Conservation (phyloP, 1,140 invertebrate species). For the Eufriesea mexicana region DNA sequence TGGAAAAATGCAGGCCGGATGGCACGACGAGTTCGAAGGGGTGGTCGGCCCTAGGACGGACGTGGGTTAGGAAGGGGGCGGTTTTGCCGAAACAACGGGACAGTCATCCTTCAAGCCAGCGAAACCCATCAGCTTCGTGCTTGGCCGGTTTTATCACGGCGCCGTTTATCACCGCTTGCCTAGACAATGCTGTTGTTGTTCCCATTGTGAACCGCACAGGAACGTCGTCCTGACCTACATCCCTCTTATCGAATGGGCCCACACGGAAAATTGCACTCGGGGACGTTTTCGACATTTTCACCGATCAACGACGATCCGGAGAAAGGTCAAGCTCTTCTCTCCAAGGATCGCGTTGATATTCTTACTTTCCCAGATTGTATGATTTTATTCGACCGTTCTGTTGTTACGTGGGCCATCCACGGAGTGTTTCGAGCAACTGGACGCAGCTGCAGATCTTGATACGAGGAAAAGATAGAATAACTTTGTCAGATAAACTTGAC, state of each 20-base stretch:
- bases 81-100: slow-evolving; percentile 66
- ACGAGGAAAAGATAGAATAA: no score
- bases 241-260: slow-evolving; percentile 33
- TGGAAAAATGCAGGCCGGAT: slow-evolving; percentile 64
- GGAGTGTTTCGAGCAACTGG: no score
- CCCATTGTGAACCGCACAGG: slow-evolving; percentile 59
- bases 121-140: slow-evolving; percentile 66
- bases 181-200: slow-evolving; percentile 71
- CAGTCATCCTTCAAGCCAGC: slow-evolving; percentile 71
- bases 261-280: slow-evolving; percentile 40
- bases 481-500: no score
- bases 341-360: background rate
- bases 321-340: slow-evolving; percentile 33
- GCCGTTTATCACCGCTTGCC: slow-evolving; percentile 75
- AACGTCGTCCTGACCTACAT: slow-evolving; percentile 65
- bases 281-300: slow-evolving; percentile 41
- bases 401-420: background rate
- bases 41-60: no score
- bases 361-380: background rate
- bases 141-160: slow-evolving; percentile 74
- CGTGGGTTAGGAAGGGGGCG: background rate
- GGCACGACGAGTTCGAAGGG: background rate
- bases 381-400: no score
- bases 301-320: background rate
- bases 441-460: no score